A percentile compares a stretch with the other conserved stretches of the same genome.
These are phyloP conservation scores for Drosophila ambigua DNA, from an alignment of 1,140 invertebrate genomes.

Conservation along the genomic window DNA sequence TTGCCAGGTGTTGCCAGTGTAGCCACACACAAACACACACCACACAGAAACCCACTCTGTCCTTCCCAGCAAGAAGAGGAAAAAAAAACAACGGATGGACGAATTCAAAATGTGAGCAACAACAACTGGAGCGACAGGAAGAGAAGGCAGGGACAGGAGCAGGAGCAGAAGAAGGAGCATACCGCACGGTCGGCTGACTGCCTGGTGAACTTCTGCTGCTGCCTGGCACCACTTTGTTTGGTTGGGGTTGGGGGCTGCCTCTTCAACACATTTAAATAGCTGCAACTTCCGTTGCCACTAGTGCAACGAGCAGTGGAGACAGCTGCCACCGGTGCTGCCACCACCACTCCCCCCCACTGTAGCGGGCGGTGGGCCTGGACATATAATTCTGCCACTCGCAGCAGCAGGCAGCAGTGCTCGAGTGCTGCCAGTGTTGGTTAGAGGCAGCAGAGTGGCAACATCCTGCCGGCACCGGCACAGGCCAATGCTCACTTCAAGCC, in stretches of 20 bases:
- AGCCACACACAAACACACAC: background rate
- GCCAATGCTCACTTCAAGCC: slow-evolving; percentile 60
- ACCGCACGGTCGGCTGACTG: slow-evolving; percentile 22
- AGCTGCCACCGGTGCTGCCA: slow-evolving; percentile 10
- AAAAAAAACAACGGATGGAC: slow-evolving; percentile 26
- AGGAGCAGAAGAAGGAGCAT: background rate
- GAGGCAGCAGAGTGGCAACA: slow-evolving; percentile 50
- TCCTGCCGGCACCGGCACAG: slow-evolving; percentile 31
- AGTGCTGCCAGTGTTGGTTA: slow-evolving; percentile 44
- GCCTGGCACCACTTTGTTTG: background rate
- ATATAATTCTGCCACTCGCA: slow-evolving; percentile 44
- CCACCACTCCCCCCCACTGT: background rate
- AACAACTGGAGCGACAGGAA: slow-evolving; percentile 25
- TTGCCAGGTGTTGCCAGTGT: slow-evolving; percentile 17
- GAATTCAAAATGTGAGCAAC: slow-evolving; percentile 39
- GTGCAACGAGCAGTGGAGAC: slow-evolving; percentile 36
- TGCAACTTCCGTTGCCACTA: slow-evolving; percentile 72
- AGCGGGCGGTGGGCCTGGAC: background rate
- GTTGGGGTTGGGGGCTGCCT: slow-evolving; percentile 9
- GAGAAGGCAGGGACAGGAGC: background rate
- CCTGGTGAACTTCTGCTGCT: slow-evolving; percentile 10
- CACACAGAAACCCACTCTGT: slow-evolving; percentile 7
- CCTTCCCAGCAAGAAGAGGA: slow-evolving; percentile 19
- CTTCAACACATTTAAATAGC: slow-evolving; percentile 76
- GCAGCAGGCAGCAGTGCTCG: slow-evolving; percentile 33